phyloP scores from a whole-genome alignment of 2,888 invertebrate species.

The Ophion ventricosus region DNA sequence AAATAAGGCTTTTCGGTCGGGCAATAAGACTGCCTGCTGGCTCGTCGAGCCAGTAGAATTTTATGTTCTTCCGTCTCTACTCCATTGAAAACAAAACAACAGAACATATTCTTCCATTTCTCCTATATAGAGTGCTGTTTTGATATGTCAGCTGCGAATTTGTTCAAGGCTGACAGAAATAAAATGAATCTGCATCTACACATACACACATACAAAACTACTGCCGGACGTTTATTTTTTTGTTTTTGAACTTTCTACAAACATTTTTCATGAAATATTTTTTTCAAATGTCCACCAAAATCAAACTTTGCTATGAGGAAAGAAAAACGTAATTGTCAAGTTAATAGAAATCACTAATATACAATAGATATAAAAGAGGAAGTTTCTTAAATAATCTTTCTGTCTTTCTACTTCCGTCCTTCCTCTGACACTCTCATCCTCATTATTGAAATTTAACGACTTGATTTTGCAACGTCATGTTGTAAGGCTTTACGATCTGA shows the following conservation, averaged over 20 bases:
- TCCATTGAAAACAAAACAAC: conserved; percentile 52
- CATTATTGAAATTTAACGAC: not conserved
- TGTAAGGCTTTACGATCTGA: not conserved
- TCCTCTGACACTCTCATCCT: not conserved
- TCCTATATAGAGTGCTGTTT: conserved; percentile 28
- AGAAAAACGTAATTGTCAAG: conserved; percentile 22
- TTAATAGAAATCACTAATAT: conserved; percentile 19
- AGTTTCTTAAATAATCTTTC: not conserved
- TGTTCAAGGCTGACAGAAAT: not conserved
- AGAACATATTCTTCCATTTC: conserved; percentile 21
- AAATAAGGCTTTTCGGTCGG: conserved; percentile 64
- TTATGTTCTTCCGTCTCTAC: conserved; percentile 17
- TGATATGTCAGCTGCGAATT: conserved; percentile 4
- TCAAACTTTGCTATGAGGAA: not conserved
- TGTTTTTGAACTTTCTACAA: no score
- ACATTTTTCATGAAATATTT: not conserved
- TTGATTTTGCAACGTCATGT: not conserved
- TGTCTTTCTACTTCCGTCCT: not conserved
- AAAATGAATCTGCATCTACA: no score
- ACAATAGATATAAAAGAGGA: not conserved
- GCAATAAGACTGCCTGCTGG: conserved; percentile 56
- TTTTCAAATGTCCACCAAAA: not conserved
- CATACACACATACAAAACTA: no score
- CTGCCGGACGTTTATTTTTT: no score
- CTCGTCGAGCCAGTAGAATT: conserved; percentile 31